Evolutionary conservation across 2,797 vertebrate species (phyloP).

Genomic region (Psittacula derbiana): DNA sequence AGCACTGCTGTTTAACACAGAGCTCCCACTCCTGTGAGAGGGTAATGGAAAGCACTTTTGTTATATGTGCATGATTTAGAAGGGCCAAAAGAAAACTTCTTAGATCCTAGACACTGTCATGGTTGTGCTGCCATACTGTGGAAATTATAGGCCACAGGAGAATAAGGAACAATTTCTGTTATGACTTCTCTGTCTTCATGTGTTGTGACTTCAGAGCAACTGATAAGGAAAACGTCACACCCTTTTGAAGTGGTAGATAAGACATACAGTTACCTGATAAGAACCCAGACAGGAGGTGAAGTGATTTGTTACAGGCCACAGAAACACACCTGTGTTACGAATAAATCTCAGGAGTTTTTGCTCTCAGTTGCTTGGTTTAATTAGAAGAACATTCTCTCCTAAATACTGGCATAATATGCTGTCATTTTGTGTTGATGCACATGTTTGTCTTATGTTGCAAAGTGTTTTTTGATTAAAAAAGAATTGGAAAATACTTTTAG

Average conservation of each 20-base stretch:
- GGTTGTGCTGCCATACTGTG: neutral
- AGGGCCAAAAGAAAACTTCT: neutral
- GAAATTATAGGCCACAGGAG: neutral
- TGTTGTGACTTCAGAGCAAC: neutral
- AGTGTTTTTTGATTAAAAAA: neutral
- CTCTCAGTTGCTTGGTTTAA: neutral
- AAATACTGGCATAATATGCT: neutral
- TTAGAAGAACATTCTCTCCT: neutral
- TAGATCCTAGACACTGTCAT: neutral
- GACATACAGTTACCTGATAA: slow-evolving; percentile 1
- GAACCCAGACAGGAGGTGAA: neutral
- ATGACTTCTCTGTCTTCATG: slow-evolving; percentile 5
- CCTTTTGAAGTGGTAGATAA: slow-evolving; percentile 48
- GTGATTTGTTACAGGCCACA: neutral
- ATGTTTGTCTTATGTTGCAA: neutral
- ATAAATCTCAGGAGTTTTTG: neutral
- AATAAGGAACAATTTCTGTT: neutral
- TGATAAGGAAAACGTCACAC: slow-evolving; percentile 2
- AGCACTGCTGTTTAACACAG: neutral
- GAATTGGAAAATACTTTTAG: neutral
- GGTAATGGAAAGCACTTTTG: neutral
- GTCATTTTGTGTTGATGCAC: neutral
- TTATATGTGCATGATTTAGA: neutral
- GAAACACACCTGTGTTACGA: neutral
- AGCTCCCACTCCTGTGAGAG: neutral